Evolutionary conservation across 2,888 invertebrate species (phyloP).

Genomic region (Thelaira solivaga): DNA sequence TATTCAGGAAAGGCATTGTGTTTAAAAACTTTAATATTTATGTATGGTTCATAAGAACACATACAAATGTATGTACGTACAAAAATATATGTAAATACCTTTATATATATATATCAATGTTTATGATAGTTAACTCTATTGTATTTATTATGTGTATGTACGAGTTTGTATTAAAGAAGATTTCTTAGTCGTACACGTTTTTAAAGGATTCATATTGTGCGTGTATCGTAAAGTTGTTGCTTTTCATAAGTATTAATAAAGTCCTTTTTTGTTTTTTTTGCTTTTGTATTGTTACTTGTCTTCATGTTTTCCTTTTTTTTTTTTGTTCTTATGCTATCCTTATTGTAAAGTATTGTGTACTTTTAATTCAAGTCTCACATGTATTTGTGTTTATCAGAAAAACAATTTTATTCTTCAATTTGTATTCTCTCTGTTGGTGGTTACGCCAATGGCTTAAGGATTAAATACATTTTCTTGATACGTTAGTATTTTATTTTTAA

Average conservation of each 20-base stretch:
- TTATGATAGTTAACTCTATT: slow-evolving; percentile 10
- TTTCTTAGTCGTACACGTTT: neutral
- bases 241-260: slow-evolving; percentile 3
- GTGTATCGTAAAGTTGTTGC: slow-evolving; percentile 24
- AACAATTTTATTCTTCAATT: slow-evolving; percentile 9
- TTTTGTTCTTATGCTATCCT: neutral
- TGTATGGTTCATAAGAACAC: slow-evolving; percentile 6
- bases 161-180: too few relatives aligned
- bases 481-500: slow-evolving; percentile 5
- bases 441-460: slow-evolving; percentile 6
- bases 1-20: slow-evolving; percentile 69
- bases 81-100: neutral
- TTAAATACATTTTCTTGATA: neutral
- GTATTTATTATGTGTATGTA: too few relatives aligned
- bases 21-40: slow-evolving; percentile 34
- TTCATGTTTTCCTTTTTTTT: neutral
- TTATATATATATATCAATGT: neutral
- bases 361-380: neutral
- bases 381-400: slow-evolving; percentile 6
- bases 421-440: neutral
- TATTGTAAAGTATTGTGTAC: neutral
- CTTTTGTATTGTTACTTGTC: neutral
- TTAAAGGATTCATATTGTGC: slow-evolving; percentile 21
- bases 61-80: too few relatives aligned
- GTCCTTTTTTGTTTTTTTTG: slow-evolving; percentile 1